phyloP scores from a whole-genome alignment of 2,113 vertebrate genomes.

The Hemichromis elongatus region DNA sequence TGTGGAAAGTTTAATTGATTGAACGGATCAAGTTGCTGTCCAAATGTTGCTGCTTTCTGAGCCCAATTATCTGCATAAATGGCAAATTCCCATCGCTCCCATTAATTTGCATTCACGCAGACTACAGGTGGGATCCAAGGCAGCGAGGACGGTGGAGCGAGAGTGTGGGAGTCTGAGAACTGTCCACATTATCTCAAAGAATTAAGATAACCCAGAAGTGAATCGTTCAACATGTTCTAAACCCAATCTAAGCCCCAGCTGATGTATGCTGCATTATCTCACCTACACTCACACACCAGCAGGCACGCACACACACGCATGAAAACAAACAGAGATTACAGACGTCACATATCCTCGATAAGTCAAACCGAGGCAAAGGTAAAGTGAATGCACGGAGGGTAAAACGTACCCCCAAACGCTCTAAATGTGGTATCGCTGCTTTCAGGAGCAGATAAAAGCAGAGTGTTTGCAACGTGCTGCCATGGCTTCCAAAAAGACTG shows the following conservation, averaged over 20 bases:
- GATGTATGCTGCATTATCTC: constrained; percentile 59
- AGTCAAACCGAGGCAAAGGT: constrained; percentile 34
- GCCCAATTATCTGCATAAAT: not conserved
- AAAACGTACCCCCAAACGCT: constrained; percentile 16
- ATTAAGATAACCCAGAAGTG: constrained; percentile 61
- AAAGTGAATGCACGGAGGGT: constrained; percentile 4
- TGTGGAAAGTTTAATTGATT: not conserved
- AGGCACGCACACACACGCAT: not conserved
- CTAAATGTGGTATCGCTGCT: constrained; percentile 6
- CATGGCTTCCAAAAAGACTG: constrained; percentile 21
- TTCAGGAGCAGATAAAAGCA: constrained; percentile 19
- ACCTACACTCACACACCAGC: constrained; percentile 29
- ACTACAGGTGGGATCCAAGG: constrained; percentile 10
- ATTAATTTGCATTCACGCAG: not conserved
- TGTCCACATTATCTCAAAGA: constrained; percentile 51
- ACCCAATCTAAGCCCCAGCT: constrained; percentile 34
- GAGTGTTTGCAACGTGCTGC: constrained; percentile 2
- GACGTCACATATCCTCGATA: constrained; percentile 38
- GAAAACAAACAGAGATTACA: constrained; percentile 54
- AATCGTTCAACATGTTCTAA: constrained; percentile 53
- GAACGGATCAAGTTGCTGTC: not conserved
- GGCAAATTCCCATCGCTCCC: not conserved
- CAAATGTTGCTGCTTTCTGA: not conserved
- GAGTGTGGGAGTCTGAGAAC: constrained; percentile 53
- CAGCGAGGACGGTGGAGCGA: not conserved